A percentile compares a stretch with the other conserved stretches of the same genome.
Conservation (phyloP, 2,797 vertebrate genomes). For the Momotus momota region DNA sequence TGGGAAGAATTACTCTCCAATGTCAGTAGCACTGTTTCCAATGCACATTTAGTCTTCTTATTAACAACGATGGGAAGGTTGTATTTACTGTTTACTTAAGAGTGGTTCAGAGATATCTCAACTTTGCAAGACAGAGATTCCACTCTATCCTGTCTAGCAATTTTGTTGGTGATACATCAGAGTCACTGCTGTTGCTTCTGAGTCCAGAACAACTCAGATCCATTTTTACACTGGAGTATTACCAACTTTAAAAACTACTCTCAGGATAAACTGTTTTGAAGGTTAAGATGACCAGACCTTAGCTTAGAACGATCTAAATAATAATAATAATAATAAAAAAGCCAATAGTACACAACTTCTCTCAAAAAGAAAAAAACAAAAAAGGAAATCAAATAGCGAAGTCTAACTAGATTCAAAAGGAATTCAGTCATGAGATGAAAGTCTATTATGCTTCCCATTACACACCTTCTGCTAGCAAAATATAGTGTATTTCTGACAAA, state of each 20-base stretch:
- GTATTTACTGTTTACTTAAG: neutral
- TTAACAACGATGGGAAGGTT: neutral
- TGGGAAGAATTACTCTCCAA: neutral
- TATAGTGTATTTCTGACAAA: neutral
- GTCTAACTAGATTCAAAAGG: neutral
- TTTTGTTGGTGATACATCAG: neutral
- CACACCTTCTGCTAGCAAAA: neutral
- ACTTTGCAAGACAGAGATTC: neutral
- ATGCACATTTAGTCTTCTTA: neutral
- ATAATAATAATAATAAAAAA: neutral
- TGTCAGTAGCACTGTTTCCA: neutral
- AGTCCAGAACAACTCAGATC: neutral
- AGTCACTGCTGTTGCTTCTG: neutral
- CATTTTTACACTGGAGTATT: neutral
- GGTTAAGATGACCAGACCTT: neutral
- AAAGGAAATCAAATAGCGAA: neutral
- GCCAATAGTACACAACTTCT: fast-evolving
- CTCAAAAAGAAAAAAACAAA: neutral
- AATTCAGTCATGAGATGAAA: neutral
- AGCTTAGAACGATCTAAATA: neutral
- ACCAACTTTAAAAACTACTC: neutral
- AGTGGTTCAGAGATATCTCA: neutral
- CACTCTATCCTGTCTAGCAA: neutral
- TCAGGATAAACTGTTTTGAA: neutral
- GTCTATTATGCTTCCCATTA: neutral